Percentiles rank a stretch among this genome's conserved stretches.
phyloP scores from a whole-genome alignment of 1,140 invertebrate genomes.

The Drosophila bipectinata region DNA sequence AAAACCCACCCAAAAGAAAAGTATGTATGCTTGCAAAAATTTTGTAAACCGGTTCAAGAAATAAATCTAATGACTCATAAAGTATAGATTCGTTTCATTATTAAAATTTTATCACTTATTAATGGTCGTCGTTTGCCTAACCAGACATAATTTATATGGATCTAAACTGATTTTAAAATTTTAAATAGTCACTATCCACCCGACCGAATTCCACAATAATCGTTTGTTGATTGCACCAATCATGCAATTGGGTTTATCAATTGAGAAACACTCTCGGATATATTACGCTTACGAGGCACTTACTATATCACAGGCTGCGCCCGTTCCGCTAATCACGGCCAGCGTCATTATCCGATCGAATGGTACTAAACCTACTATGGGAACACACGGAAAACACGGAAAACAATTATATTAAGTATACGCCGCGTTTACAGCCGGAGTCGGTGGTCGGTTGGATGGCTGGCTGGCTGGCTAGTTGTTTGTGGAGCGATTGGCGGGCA shows the following conservation, averaged over 20 bases:
- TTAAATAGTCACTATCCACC: neutral
- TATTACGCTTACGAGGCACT: slow-evolving; percentile 51
- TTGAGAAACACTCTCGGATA: slow-evolving; percentile 14
- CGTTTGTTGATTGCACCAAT: slow-evolving; percentile 16
- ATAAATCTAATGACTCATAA: neutral
- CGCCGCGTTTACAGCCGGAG: slow-evolving; percentile 34
- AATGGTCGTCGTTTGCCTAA: too few relatives aligned
- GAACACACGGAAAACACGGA: slow-evolving; percentile 2
- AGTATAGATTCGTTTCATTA: neutral
- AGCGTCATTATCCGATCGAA: slow-evolving; percentile 43
- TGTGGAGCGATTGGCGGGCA: slow-evolving; percentile 58
- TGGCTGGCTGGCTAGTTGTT: slow-evolving; percentile 34
- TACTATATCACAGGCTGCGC: slow-evolving; percentile 51
- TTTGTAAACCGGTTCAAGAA: too few relatives aligned
- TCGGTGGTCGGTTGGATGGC: slow-evolving; percentile 5
- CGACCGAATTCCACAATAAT: slow-evolving; percentile 27
- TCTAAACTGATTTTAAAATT: neutral
- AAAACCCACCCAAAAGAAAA: too few relatives aligned
- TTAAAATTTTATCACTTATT: neutral
- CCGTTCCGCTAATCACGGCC: slow-evolving; percentile 54
- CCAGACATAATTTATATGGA: too few relatives aligned
- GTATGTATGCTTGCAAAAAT: too few relatives aligned
- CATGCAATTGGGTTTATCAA: slow-evolving; percentile 11
- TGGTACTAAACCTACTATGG: slow-evolving; percentile 2
- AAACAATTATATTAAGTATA: slow-evolving; percentile 59